Evolutionary conservation across 2,113 vertebrate species (phyloP), one percentile per base, ranked within the genome.

Genomic region (Burhinus bistriatus): DNA sequence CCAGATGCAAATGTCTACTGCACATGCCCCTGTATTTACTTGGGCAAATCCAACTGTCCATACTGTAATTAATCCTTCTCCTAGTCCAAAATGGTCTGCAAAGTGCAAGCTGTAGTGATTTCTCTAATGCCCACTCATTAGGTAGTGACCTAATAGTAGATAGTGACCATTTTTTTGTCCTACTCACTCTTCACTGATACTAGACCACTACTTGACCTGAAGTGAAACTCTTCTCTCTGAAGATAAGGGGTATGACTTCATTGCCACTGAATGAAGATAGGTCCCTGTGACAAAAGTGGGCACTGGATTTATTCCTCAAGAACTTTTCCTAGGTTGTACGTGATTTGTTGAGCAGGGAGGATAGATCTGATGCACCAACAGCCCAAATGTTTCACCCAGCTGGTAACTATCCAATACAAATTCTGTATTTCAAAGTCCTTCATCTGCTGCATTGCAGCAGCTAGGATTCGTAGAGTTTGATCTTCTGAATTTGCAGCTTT

Each of bases 31-130:
- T 76, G 47, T 95, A 73, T 96, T 96, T 96, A 93, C 82, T 72
- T 75, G 47, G 38, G 66, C 54, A 96, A 97, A 97, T 94, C 96
- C 87, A 16, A 18, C 44, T 85, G 80, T 96, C 93, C 47, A 73
- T 83, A 73, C 52, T 64, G 58, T 66, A 89, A 61, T 89, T 91
- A 94, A 93, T 85, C 49, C 71, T 88, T 77, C 84, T 87, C 14
- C 55, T 65, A 70, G n/a, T 71, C 77, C 66, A 36, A 87, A 73
- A 70, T 16, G 23, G 58, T 54, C 68, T 64, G 55, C 5, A 3
- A 79, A 91, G 42, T 55, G n/a, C 27, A 72, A 79, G 42, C 26
- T 42, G 25, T 26, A 80, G 66, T 70, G 83, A 62, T 72, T 95
- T 94, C 70, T 69, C 40, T 79, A 62, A 36, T 69, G 42, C 34